Conservation (phyloP, 2,888 invertebrate genomes). For the Lissonota sp. region DNA sequence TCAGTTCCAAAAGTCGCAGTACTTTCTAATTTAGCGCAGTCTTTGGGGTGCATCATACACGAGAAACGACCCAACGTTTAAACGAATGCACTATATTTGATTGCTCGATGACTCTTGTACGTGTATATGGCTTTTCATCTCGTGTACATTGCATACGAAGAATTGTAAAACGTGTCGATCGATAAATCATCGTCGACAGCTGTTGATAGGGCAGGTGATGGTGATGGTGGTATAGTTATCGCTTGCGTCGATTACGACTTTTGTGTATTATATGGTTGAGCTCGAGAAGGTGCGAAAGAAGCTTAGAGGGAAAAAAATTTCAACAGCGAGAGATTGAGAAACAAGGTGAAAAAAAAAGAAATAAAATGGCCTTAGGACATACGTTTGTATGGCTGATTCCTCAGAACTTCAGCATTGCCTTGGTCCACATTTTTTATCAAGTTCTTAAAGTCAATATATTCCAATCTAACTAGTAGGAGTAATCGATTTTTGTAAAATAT, state of each 20-base stretch:
- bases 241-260: conserved; percentile 18
- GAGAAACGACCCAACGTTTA: no score
- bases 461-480: no score
- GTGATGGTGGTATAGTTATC: conserved; percentile 63
- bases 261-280: conserved; percentile 15
- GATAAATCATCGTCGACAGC: conserved; percentile 68
- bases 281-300: conserved; percentile 50
- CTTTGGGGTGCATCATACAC: not conserved
- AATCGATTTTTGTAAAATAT: no score
- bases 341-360: conserved; percentile 27
- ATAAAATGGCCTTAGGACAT: conserved; percentile 19
- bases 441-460: no score
- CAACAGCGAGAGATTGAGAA: conserved; percentile 21
- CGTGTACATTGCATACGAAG: conserved; percentile 10
- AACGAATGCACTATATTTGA: conserved; percentile 7
- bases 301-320: conserved; percentile 19
- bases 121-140: not conserved
- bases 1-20: not conserved
- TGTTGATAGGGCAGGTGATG: conserved; percentile 68
- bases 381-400: not conserved
- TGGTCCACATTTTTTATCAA: no score
- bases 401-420: no score
- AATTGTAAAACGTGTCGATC: conserved; percentile 29
- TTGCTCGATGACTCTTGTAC: not conserved
- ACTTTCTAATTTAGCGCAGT: not conserved